Conservation (phyloP, 2,888 invertebrate species). For the Clistopyga incitator region DNA sequence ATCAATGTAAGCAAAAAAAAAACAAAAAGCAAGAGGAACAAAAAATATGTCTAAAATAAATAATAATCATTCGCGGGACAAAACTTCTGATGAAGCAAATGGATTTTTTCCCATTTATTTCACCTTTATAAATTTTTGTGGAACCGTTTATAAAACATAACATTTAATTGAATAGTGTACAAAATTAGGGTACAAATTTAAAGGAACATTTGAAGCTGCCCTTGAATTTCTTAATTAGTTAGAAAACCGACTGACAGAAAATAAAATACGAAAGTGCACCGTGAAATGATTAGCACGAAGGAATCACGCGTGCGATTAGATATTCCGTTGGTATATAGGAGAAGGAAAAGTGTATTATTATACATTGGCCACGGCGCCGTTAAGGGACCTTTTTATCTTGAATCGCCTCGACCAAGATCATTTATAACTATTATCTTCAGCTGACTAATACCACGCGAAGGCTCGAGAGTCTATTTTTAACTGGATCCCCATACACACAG, state of each 20-base stretch:
- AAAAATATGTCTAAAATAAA: no score
- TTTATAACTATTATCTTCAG: constrained; percentile 67
- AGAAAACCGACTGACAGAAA: not conserved
- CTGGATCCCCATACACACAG: constrained; percentile 43
- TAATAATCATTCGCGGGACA: no score
- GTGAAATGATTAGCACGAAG: not conserved
- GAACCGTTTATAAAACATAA: not conserved
- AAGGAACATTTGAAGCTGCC: not conserved
- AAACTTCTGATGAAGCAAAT: no score
- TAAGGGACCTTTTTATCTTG: constrained; percentile 54
- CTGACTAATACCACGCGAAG: constrained; percentile 59
- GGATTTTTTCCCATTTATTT: no score
- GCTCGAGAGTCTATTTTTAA: constrained; percentile 55
- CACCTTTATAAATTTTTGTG: no score
- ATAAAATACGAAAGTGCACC: not conserved
- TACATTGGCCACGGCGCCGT: constrained; percentile 8
- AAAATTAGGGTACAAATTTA: not conserved
- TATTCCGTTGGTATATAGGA: not conserved
- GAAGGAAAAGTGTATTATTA: constrained; percentile 8
- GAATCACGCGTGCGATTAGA: constrained; percentile 11
- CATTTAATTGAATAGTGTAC: not conserved
- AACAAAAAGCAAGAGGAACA: no score
- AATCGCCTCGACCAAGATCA: constrained; percentile 62
- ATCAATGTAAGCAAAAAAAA: no score
- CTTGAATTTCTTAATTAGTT: not conserved